phyloP scores from a whole-genome alignment of 2,797 vertebrate species.

The Cercopithecus hamlyni region DNA sequence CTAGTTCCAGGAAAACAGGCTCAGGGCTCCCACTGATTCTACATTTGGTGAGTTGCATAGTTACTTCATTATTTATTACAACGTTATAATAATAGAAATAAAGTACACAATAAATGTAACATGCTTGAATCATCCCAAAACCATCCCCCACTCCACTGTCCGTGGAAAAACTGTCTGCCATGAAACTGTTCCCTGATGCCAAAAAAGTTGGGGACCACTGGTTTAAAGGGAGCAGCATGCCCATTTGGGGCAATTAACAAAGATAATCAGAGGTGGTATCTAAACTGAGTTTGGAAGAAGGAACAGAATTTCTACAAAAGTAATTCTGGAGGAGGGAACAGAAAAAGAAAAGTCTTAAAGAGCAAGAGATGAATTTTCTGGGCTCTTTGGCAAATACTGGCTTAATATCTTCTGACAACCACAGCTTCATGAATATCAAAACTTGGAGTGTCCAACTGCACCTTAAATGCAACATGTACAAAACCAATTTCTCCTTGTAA shows the following conservation, averaged over 20 bases:
- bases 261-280: neutral
- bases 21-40: neutral
- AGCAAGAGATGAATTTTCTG: neutral
- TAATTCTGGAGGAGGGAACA: neutral
- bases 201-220: neutral
- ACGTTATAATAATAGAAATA: neutral
- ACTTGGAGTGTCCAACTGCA: neutral
- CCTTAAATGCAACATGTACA: neutral
- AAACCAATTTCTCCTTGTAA: constrained; percentile 3
- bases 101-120: neutral
- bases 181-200: neutral
- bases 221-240: neutral
- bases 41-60: neutral
- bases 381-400: neutral
- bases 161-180: neutral
- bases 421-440: neutral
- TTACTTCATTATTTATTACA: neutral
- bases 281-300: neutral
- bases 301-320: neutral
- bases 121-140: neutral
- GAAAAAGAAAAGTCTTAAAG: neutral
- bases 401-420: neutral
- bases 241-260: neutral
- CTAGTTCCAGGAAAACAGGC: neutral
- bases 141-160: neutral